Base-by-base conservation (phyloP, 2,888 invertebrate genomes). In the Protophormia terraenovae region DNA sequence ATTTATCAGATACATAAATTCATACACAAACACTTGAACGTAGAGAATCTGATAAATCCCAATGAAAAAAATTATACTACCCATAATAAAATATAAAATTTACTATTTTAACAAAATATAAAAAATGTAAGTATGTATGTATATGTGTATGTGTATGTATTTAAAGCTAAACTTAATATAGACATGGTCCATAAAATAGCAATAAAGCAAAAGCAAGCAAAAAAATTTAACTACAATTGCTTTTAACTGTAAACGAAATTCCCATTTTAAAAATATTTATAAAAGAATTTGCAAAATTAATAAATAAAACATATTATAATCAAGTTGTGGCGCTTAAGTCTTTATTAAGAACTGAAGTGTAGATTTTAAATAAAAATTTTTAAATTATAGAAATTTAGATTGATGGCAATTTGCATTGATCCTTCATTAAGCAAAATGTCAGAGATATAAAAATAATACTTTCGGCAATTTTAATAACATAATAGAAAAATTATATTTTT, bases 31-130 rank as follows among this genome's bases (percentile, higher is more conserved):
- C 24, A n/a, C 32, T 50, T 12, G 8, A 41, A 62, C 12, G n/a
- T n/a, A 45, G 22, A 24, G 27, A 16, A 41, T 62, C 47, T 60
- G 67, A 67, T 69, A 67, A 73, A 62, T 50, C 69, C 24, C 73
- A 55, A 27, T 29, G 16, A 64, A 32, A 38, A 78, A 27, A 55
- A 79, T 22, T 47, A 29, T 50, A 81, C 24, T 55, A 55, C 45
- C n/a, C 53, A 66, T 24, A 80, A 76, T 55, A 77, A 78, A 50
- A 69, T 62, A 41, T 29, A 16, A 71, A 71, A 53, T 60, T 71
- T 78, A 79, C 62, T 62, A 71, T 58, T 58, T 41, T 19, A 29
- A 58, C 7, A 50, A 45, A 29, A n/a, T 14, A 41, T 47, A 16
- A 38, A 60, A 79, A 32, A 47, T 3, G 29, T 62, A 58, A 32